Conservation (phyloP, 1,140 invertebrate species). For the Battus philenor region DNA sequence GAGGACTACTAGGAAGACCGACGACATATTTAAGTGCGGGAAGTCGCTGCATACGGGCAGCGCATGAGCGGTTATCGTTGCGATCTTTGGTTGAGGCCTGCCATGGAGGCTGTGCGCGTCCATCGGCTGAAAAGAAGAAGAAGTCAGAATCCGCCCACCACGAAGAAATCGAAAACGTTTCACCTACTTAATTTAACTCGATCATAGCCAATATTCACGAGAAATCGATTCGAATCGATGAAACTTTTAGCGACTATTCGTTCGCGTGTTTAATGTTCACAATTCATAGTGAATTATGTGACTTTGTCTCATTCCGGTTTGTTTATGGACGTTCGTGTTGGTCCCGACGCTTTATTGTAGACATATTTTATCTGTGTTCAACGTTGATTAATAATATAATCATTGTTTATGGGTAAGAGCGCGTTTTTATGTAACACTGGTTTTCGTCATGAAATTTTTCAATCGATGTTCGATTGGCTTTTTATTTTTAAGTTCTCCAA, state of each 20-base stretch:
- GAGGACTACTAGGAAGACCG: too few species aligned
- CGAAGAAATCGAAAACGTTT: slow-evolving; percentile 32
- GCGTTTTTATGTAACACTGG: too few species aligned
- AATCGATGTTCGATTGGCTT: too few species aligned
- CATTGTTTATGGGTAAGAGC: neutral
- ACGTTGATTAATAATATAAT: slow-evolving; percentile 24
- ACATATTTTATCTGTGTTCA: slow-evolving; percentile 30
- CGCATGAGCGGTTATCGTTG: too few species aligned
- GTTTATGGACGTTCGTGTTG: slow-evolving; percentile 54
- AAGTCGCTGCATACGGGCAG: too few species aligned
- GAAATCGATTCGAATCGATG: slow-evolving; percentile 38
- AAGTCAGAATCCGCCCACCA: slow-evolving; percentile 5
- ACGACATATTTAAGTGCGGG: too few species aligned
- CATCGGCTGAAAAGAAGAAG: too few species aligned
- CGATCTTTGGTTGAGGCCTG: too few species aligned
- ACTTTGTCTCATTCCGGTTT: slow-evolving; percentile 54
- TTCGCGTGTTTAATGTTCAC: slow-evolving; percentile 57
- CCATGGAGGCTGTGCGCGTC: too few species aligned
- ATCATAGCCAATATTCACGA: slow-evolving; percentile 19
- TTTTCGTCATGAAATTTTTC: too few species aligned
- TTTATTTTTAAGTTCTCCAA: too few species aligned
- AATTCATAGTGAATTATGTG: slow-evolving; percentile 59
- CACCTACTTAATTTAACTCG: slow-evolving; percentile 13
- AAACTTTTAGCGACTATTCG: slow-evolving; percentile 33
- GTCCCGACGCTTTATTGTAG: slow-evolving; percentile 23